Conservation (phyloP, 1,140 invertebrate species). For the Ips typographus region DNA sequence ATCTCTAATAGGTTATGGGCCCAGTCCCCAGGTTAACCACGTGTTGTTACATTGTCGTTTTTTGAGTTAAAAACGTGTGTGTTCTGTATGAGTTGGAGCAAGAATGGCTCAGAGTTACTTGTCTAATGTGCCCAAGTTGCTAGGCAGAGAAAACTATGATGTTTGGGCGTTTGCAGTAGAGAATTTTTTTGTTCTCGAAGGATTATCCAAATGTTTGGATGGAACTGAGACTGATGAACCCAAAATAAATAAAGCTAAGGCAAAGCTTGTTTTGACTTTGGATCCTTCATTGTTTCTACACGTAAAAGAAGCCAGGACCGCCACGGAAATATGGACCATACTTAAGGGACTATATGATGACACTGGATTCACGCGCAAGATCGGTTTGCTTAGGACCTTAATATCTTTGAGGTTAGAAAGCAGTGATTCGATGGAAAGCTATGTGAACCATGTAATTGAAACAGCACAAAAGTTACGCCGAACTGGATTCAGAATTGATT, state of each 20-base stretch:
- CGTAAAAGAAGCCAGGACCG: constrained; percentile 27
- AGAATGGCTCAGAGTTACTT: constrained; percentile 40
- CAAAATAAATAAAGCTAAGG: constrained; percentile 35
- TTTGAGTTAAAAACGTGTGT: too few species aligned
- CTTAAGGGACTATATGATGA: constrained; percentile 34
- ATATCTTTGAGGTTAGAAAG: constrained; percentile 36
- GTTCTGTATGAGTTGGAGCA: not conserved
- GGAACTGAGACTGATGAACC: constrained; percentile 33
- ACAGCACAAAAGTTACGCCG: constrained; percentile 35
- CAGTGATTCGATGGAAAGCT: constrained; percentile 36
- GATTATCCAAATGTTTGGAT: constrained; percentile 36
- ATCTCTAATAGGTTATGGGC: too few species aligned
- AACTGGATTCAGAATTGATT: constrained; percentile 37
- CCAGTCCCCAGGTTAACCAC: too few species aligned
- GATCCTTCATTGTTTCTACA: constrained; percentile 35
- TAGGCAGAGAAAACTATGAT: constrained; percentile 39
- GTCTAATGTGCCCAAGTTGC: constrained; percentile 39
- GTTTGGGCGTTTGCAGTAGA: constrained; percentile 40
- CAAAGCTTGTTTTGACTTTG: constrained; percentile 35
- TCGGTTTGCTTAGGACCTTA: constrained; percentile 35
- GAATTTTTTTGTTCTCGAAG: constrained; percentile 41
- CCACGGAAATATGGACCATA: constrained; percentile 30
- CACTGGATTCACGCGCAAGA: constrained; percentile 29
- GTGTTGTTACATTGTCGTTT: too few species aligned
- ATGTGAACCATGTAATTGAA: constrained; percentile 40